Percentiles rank a stretch among this genome's conserved stretches.
phyloP scores from a whole-genome alignment of 2,797 vertebrate genomes.

The Chaetodon trifasciatus region DNA sequence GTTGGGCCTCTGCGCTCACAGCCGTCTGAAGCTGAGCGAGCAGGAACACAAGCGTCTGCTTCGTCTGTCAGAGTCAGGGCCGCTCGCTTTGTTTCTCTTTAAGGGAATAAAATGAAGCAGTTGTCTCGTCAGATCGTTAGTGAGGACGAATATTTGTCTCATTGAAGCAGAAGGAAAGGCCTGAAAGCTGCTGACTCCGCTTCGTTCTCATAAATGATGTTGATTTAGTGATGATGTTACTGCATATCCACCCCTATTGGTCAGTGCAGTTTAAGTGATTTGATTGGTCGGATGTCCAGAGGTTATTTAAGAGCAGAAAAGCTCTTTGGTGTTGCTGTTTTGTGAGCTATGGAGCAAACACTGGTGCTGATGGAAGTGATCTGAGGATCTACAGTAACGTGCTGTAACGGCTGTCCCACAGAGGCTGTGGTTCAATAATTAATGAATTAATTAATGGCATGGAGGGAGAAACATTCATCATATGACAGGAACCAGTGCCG shows the following conservation, averaged over 20 bases:
- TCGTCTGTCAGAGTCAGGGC: not conserved
- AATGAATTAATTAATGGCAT: no score
- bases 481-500: no score
- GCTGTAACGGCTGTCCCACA: no score
- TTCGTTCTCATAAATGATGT: no score
- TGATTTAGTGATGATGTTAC: not conserved
- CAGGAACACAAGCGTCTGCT: not conserved
- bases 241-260: not conserved
- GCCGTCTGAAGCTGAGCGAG: conserved; percentile 16
- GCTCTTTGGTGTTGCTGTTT: no score
- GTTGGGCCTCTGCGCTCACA: not conserved
- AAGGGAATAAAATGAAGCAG: no score
- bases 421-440: no score
- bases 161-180: not conserved
- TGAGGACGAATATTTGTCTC: not conserved
- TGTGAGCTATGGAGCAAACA: no score
- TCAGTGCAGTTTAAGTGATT: not conserved
- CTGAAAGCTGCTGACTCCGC: no score
- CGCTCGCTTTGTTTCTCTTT: not conserved
- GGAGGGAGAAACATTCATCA: no score
- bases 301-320: not conserved
- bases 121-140: not conserved
- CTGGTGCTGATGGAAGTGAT: no score
- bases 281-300: not conserved
- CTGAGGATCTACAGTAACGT: no score